phyloP scores from a whole-genome alignment of 2,888 invertebrate species.

The Dynastes grantii region DNA sequence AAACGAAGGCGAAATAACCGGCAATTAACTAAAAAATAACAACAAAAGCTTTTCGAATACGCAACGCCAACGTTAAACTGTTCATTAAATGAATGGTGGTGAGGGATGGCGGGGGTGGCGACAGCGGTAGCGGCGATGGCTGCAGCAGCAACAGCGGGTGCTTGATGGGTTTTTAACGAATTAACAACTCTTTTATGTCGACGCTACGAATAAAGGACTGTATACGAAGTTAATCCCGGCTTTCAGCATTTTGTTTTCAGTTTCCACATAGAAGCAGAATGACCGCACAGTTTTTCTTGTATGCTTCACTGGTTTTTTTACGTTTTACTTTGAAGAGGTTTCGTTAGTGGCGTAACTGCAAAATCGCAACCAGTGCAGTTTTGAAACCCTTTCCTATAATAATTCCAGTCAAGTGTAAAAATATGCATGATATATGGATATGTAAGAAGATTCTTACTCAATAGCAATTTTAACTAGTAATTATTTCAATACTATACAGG shows the following conservation, averaged over 20 bases:
- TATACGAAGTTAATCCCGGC: conserved; percentile 58
- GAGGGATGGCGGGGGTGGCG: conserved; percentile 5
- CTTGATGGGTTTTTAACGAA: conserved; percentile 44
- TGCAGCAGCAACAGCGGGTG: conserved; percentile 38
- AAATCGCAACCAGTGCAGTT: conserved; percentile 2
- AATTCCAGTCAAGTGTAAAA: no score
- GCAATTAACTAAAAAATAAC: conserved; percentile 53
- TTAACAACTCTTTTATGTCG: conserved; percentile 53
- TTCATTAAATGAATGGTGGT: conserved; percentile 48
- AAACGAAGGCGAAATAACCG: conserved; percentile 46
- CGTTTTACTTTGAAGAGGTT: conserved; percentile 17
- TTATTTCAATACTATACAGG: no score
- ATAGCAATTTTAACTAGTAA: no score
- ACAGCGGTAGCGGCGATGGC: conserved; percentile 8
- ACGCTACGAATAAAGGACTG: conserved; percentile 57
- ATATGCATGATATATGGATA: no score
- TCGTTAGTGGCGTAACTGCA: background rate
- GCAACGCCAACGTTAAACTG: conserved; percentile 48
- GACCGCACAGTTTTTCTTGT: conserved; percentile 30
- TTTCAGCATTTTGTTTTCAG: conserved; percentile 58
- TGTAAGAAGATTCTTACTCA: no score
- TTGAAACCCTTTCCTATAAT: no score
- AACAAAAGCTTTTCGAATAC: conserved; percentile 46
- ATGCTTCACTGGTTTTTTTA: conserved; percentile 6
- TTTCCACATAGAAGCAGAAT: conserved; percentile 50